These are phyloP conservation scores for Leptopilina boulardi DNA, from an alignment of 1,140 invertebrate genomes.

Conservation along the genomic window DNA sequence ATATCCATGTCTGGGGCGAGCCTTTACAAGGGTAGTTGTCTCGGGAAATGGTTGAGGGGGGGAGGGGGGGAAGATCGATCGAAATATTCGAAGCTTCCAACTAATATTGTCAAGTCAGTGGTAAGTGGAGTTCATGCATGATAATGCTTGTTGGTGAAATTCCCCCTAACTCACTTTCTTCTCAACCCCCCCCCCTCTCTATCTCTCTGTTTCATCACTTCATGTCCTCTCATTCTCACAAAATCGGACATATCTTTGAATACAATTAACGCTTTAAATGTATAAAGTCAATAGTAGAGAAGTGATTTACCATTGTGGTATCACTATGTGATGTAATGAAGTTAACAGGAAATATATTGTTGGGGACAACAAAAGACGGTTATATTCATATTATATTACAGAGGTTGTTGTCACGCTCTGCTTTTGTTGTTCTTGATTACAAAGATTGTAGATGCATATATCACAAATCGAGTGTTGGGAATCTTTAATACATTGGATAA, in stretches of 20 bases:
- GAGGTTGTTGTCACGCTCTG: not conserved
- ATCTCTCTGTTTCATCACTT: too few relatives aligned
- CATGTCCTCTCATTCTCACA: not conserved
- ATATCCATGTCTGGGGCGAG: slow-evolving; percentile 26
- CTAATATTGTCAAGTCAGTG: slow-evolving; percentile 31
- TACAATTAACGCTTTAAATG: slow-evolving; percentile 15
- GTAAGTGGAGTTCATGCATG: slow-evolving; percentile 28
- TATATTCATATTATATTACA: not conserved
- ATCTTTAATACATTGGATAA: too few relatives aligned
- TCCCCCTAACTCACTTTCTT: not conserved
- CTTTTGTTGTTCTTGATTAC: not conserved
- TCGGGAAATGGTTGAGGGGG: not conserved
- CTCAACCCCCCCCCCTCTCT: too few relatives aligned
- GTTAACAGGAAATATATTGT: slow-evolving; percentile 17
- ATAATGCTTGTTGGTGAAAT: slow-evolving; percentile 29
- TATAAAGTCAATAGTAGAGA: not conserved
- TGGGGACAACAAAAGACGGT: not conserved
- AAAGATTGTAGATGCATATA: not conserved
- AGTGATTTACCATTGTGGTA: not conserved
- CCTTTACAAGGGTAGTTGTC: slow-evolving; percentile 18
- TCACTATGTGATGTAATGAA: not conserved
- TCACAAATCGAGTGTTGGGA: not conserved
- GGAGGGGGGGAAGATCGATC: slow-evolving; percentile 16
- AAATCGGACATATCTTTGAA: slow-evolving; percentile 14
- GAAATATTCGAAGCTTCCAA: slow-evolving; percentile 27